Evolutionary conservation across 2,113 vertebrate genomes (phyloP).

Genomic region (Myiagra hebetior): DNA sequence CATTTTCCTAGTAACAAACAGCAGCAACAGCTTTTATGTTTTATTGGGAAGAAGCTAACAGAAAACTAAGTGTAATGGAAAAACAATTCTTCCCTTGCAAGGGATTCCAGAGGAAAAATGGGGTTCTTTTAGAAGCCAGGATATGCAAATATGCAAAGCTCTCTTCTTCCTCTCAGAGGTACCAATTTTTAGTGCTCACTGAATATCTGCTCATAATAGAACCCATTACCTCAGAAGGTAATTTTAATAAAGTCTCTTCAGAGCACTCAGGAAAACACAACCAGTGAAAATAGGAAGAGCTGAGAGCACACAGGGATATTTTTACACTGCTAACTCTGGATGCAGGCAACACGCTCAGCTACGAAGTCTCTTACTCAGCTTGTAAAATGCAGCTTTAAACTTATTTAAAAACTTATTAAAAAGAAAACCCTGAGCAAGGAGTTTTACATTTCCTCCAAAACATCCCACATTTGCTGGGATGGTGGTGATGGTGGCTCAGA

Average conservation of each 20-base stretch:
- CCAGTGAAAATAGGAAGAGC: neutral
- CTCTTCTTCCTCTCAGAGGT: neutral
- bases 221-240: neutral
- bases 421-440: fast-evolving
- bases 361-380: neutral
- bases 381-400: neutral
- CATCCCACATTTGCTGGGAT: neutral
- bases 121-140: neutral
- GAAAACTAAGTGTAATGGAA: neutral
- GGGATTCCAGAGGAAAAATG: neutral
- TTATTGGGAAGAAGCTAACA: neutral
- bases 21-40: neutral
- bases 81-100: neutral
- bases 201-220: neutral
- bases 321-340: neutral
- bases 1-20: neutral
- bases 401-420: neutral
- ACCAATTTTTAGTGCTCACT: neutral
- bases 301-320: neutral
- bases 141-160: neutral
- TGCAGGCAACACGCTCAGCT: neutral
- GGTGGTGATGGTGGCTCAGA: too few species aligned
- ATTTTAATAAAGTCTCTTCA: neutral
- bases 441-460: neutral
- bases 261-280: neutral